Base-by-base conservation (phyloP, 2,113 vertebrate genomes). In the Albula glossodonta region DNA sequence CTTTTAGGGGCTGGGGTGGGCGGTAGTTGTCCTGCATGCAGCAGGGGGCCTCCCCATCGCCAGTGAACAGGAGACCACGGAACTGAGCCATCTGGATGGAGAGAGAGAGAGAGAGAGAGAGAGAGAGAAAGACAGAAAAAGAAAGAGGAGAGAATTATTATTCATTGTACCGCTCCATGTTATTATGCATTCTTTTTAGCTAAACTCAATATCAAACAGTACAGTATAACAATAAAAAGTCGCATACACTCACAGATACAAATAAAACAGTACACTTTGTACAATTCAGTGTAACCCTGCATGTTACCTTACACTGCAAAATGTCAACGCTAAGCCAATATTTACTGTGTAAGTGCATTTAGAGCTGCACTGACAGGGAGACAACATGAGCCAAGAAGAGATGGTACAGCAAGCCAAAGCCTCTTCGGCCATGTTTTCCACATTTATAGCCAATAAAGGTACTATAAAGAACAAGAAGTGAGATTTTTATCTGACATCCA, bases 21-120 rank as follows among this genome's bases (percentile, higher is more conserved):
- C 98, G 96, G 93, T 92, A 99, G 95, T 99, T 99, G 92, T 97
- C 94, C 85, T 94, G 90, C 98, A 99, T 99, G 80, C 12, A 90
- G 85, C 95, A 95, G 0, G 94, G 83, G 0, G 93, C 81, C 31
- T 99, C 97, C 0, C 93, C 96, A 4, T 97, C 97, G 0, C 51
- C 87, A 0, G 80, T 95, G 95, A 98, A 99, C 84, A 93, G 93
- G 89, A 99, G 96, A 80, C 85, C 87, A 50, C 97, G 97, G 92
- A 99, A 94, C 87, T 90, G 95, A 12, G 86, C 89, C 89, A 99
- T 96, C 98, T 99, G 83, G 49, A 53, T 12, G 78, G 60, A 89
- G 22, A 79, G 82, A 51, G 12, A 41, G 48, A 66, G 51, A 80
- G 25, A 56, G 31, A 86, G 11, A 70, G 8, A 79, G 11, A 60